phyloP scores from a whole-genome alignment of 2,113 vertebrate species.

The Osmerus eperlanus region DNA sequence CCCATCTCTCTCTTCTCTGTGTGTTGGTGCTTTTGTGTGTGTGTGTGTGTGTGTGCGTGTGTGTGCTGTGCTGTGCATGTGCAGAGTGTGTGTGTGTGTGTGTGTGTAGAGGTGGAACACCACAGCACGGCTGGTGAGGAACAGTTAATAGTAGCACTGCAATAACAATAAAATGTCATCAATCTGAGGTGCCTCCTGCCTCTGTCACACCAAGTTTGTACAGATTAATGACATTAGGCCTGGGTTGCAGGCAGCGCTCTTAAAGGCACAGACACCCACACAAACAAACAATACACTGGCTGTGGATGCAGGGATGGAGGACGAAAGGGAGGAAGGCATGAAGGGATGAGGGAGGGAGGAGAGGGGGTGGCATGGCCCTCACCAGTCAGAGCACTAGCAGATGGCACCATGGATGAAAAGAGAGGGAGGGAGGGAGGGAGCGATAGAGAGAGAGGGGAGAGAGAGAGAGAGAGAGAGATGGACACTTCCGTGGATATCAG shows the following conservation, averaged over 20 bases:
- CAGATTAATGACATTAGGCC: constrained; percentile 83
- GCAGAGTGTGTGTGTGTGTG: constrained; percentile 2
- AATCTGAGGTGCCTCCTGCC: constrained; percentile 80
- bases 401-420: constrained; percentile 34
- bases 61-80: neutral
- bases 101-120: constrained; percentile 61
- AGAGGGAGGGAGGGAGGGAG: neutral
- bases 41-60: neutral
- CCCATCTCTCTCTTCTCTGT: constrained; percentile 26
- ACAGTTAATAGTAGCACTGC: constrained; percentile 79
- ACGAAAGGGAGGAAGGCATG: neutral
- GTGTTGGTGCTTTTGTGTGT: constrained; percentile 27
- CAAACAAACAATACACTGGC: constrained; percentile 56
- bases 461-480: constrained; percentile 49
- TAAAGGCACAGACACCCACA: constrained; percentile 71
- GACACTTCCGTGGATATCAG: constrained; percentile 41
- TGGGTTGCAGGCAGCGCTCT: constrained; percentile 75
- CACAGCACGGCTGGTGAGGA: constrained; percentile 66
- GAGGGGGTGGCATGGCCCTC: neutral
- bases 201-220: constrained; percentile 85
- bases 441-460: constrained; percentile 24
- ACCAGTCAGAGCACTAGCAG: constrained; percentile 25
- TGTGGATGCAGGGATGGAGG: constrained; percentile 4
- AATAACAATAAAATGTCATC: constrained; percentile 87
- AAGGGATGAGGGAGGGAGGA: neutral